Conservation (phyloP, 2,113 vertebrate species). For the Nerophis lumbriciformis region DNA sequence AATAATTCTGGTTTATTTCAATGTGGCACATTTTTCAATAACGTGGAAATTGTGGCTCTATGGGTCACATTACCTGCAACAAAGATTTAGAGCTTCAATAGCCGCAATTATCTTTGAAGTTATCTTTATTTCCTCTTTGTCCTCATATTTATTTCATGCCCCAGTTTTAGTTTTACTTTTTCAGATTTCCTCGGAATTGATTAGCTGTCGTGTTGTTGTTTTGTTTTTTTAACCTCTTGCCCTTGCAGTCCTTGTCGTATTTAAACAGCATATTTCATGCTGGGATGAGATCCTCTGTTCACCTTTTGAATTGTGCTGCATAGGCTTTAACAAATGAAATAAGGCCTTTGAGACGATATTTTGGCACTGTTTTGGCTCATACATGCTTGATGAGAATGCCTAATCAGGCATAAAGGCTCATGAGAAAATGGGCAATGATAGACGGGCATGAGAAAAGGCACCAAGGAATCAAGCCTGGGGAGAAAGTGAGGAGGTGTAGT, state of each 20-base stretch:
- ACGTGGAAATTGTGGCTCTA: background rate
- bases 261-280: constrained; percentile 13
- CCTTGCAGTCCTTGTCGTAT: constrained; percentile 17
- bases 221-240: constrained; percentile 17
- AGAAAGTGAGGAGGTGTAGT: constrained; percentile 23
- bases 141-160: constrained; percentile 10
- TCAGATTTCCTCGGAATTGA: constrained; percentile 11
- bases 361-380: constrained; percentile 54
- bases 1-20: constrained; percentile 4
- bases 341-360: constrained; percentile 55
- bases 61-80: background rate
- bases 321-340: constrained; percentile 40
- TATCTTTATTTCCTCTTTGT: constrained; percentile 10
- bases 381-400: constrained; percentile 64
- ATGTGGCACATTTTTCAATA: constrained; percentile 1
- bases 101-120: constrained; percentile 8
- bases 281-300: constrained; percentile 11
- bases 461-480: constrained; percentile 32
- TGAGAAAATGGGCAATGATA: constrained; percentile 34
- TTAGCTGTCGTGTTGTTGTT: background rate
- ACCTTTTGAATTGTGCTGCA: constrained; percentile 12
- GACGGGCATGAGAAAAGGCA: constrained; percentile 19
- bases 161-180: constrained; percentile 11
- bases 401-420: constrained; percentile 57
- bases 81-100: background rate